Percentiles rank a stretch among this genome's conserved stretches.
Evolutionary conservation across 2,797 vertebrate genomes (phyloP).

Genomic region (Mus minutoides): DNA sequence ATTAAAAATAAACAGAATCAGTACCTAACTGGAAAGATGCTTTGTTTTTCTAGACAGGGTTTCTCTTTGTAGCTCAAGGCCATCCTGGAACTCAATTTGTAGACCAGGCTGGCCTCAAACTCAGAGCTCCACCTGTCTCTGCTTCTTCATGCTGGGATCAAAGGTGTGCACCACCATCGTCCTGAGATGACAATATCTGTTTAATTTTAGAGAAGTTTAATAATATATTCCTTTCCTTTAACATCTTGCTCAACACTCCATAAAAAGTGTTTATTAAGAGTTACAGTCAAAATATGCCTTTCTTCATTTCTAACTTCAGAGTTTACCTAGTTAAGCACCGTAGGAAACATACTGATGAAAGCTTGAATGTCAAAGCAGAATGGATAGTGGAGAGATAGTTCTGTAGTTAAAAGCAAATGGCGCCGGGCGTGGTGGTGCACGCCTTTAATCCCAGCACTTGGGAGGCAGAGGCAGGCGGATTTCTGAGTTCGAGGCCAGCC

Average conservation of each 20-base stretch:
- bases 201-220: constrained; percentile 20
- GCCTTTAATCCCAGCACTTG: no score
- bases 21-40: constrained; percentile 7
- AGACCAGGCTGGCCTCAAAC: neutral
- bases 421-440: no score
- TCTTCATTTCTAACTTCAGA: constrained; percentile 8
- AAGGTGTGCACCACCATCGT: neutral
- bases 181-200: neutral
- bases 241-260: neutral
- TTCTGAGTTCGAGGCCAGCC: no score
- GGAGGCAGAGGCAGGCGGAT: no score
- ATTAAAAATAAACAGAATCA: constrained; percentile 25
- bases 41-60: neutral
- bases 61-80: neutral
- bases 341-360: neutral
- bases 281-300: neutral
- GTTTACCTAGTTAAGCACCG: neutral
- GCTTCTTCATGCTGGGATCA: neutral
- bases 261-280: constrained; percentile 17
- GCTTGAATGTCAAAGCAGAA: neutral
- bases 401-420: neutral
- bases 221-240: neutral
- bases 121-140: neutral
- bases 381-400: neutral
- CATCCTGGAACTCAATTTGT: neutral